These are phyloP conservation scores for Rhabdomys dilectus DNA, from an alignment of 2,113 vertebrate species.

Conservation along the genomic window DNA sequence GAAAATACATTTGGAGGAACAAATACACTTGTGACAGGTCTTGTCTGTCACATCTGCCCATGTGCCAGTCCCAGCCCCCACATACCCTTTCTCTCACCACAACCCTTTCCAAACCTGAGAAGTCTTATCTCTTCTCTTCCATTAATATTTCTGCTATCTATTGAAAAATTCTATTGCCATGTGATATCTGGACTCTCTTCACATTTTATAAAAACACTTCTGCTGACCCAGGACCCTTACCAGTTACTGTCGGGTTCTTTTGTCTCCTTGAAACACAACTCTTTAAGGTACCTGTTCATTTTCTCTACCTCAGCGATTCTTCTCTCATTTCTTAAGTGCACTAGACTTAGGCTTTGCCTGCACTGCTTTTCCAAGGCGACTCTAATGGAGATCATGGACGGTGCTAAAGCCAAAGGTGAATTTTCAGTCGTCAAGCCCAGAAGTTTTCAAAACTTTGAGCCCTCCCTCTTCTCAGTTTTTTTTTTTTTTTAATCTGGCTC, in stretches of 20 bases:
- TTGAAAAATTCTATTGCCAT: neutral
- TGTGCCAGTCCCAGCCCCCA: neutral
- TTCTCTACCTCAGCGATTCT: neutral
- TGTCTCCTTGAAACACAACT: constrained; percentile 6
- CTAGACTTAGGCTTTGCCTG: neutral
- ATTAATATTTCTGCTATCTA: constrained; percentile 21
- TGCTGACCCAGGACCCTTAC: neutral
- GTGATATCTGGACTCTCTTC: neutral
- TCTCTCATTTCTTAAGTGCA: neutral
- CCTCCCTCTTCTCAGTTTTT: neutral
- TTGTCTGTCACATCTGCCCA: neutral
- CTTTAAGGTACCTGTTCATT: neutral
- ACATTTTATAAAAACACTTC: neutral
- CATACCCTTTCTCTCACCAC: neutral
- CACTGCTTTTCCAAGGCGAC: neutral
- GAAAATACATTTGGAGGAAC: neutral
- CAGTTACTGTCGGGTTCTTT: neutral
- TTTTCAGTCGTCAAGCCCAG: neutral
- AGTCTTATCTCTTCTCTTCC: neutral
- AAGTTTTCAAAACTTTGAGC: neutral
- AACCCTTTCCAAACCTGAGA: neutral
- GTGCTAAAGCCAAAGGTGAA: neutral
- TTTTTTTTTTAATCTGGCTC: neutral
- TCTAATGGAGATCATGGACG: neutral
- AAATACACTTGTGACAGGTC: neutral